Conservation (phyloP, 2,113 vertebrate genomes). For the Melanotaenia duboulayi region DNA sequence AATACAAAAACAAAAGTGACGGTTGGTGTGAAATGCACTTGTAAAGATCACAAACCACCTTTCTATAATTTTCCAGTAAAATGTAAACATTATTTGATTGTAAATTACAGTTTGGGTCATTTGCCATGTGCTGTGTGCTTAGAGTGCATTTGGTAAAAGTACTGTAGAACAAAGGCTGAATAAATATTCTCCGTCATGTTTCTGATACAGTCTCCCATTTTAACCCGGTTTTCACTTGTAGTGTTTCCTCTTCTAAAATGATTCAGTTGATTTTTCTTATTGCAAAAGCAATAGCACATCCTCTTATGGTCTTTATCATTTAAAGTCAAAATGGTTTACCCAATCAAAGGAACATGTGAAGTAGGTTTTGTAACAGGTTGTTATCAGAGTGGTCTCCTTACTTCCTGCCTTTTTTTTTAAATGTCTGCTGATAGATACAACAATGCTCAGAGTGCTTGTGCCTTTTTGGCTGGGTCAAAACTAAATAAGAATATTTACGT, state of each 20-base stretch:
- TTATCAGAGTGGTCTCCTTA: constrained; percentile 35
- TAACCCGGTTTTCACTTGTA: not conserved
- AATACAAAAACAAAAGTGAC: constrained; percentile 66
- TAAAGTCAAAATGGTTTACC: constrained; percentile 55
- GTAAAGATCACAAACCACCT: constrained; percentile 40
- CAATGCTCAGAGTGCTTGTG: constrained; percentile 25
- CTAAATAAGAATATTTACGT: constrained; percentile 24
- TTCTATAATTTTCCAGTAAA: constrained; percentile 34
- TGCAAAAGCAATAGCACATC: constrained; percentile 69
- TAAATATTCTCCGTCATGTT: constrained; percentile 13
- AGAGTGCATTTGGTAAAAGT: constrained; percentile 36
- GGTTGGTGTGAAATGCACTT: constrained; percentile 57
- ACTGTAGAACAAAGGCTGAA: constrained; percentile 35
- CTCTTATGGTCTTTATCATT: constrained; percentile 71
- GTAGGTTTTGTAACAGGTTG: constrained; percentile 20
- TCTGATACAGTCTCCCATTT: constrained; percentile 22
- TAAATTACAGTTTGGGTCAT: constrained; percentile 28
- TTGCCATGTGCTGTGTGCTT: constrained; percentile 34
- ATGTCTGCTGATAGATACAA: constrained; percentile 10
- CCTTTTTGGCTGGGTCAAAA: constrained; percentile 13
- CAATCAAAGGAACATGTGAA: constrained; percentile 44
- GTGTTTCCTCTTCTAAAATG: constrained; percentile 67
- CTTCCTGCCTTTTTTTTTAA: constrained; percentile 20
- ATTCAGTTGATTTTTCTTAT: constrained; percentile 73
- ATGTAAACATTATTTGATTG: constrained; percentile 37